Evolutionary conservation across 2,797 vertebrate genomes (phyloP).

Genomic region (Melanogrammus aeglefinus): DNA sequence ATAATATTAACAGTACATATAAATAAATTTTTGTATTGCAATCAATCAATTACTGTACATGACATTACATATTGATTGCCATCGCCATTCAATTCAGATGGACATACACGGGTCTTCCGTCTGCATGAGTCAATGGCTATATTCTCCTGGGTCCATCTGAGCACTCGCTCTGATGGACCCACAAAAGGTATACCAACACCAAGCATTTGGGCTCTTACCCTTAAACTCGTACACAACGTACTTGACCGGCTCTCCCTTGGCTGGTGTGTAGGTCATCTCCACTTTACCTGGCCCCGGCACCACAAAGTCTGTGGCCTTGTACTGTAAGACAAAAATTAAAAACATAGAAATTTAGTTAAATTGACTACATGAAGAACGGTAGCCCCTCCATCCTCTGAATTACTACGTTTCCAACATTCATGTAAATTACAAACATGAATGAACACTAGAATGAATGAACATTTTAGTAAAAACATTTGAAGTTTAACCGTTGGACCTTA

Average conservation of each 20-base stretch:
- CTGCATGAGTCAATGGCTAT: no score
- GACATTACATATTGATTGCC: no score
- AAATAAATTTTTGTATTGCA: background rate
- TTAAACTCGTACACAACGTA: constrained; percentile 87
- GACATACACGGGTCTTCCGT: no score
- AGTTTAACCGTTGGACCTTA: background rate
- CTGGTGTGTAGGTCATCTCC: constrained; percentile 90
- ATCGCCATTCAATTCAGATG: no score
- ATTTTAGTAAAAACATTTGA: background rate
- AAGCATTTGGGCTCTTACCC: constrained; percentile 69
- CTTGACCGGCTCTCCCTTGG: constrained; percentile 75
- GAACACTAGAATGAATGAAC: background rate
- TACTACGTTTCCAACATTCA: background rate
- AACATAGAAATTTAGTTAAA: background rate
- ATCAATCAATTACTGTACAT: no score
- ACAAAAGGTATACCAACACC: background rate
- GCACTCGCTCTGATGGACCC: no score
- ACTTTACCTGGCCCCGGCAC: constrained; percentile 91
- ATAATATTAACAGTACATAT: background rate
- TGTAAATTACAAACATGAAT: background rate
- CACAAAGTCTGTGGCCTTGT: constrained; percentile 97
- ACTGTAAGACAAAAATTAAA: constrained; percentile 67
- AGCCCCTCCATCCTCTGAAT: no score
- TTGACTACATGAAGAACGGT: background rate
- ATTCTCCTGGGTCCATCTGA: no score